These are phyloP conservation scores for Dicaeum eximium DNA, from an alignment of 2,113 vertebrate species.

Conservation along the genomic window DNA sequence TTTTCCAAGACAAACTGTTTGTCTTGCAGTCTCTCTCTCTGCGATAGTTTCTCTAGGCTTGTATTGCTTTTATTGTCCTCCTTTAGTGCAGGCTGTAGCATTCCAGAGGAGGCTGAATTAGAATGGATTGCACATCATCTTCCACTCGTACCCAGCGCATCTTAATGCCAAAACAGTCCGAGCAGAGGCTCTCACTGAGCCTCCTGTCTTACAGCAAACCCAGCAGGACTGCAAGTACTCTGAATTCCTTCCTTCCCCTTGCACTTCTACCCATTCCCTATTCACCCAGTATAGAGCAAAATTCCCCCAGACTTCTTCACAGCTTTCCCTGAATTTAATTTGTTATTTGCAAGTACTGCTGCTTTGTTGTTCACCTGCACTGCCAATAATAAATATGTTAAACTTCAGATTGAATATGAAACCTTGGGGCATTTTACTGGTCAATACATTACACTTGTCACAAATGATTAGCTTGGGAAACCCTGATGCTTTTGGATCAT, in stretches of 20 bases:
- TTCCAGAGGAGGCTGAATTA: slow-evolving; percentile 2
- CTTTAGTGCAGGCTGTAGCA: background rate
- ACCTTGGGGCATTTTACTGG: slow-evolving; percentile 9
- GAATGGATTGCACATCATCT: background rate
- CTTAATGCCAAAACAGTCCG: background rate
- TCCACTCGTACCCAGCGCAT: background rate
- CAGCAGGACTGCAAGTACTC: background rate
- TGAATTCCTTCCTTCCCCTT: background rate
- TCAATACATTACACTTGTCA: slow-evolving; percentile 22
- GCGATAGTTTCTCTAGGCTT: slow-evolving; percentile 2
- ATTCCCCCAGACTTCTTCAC: background rate
- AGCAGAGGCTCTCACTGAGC: background rate
- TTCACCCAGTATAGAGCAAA: background rate
- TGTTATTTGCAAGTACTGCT: background rate
- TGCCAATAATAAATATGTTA: background rate
- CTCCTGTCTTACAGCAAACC: background rate
- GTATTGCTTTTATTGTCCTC: slow-evolving; percentile 37
- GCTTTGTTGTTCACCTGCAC: background rate
- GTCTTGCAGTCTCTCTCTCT: background rate
- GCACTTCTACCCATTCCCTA: background rate
- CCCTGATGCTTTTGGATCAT: background rate
- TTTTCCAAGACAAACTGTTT: slow-evolving; percentile 26
- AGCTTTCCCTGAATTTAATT: background rate
- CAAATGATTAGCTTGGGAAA: background rate
- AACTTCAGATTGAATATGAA: background rate